A percentile compares a stretch with the other conserved stretches of the same genome.
Conservation (phyloP, 2,113 vertebrate genomes). For the Puma concolor region DNA sequence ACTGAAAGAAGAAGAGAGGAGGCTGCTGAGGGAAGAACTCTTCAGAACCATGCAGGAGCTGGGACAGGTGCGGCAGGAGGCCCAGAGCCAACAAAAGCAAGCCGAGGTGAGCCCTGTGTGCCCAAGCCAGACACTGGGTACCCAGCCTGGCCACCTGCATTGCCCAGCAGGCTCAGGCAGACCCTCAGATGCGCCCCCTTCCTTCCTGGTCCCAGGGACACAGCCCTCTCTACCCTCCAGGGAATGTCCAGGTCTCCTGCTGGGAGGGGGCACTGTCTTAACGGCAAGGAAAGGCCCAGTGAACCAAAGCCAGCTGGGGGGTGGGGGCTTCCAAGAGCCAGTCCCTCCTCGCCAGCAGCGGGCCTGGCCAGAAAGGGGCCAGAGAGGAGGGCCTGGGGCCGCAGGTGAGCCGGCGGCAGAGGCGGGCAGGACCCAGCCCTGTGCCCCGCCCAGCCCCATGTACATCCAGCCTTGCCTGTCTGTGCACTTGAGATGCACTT, state of each 20-base stretch:
- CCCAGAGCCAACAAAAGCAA: slow-evolving; percentile 83
- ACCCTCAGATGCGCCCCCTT: background rate
- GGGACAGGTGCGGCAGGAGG: slow-evolving; percentile 78
- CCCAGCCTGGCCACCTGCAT: accelerated
- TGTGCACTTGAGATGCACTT: background rate
- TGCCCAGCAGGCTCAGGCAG: accelerated
- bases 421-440: background rate
- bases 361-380: background rate
- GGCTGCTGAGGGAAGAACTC: slow-evolving; percentile 83
- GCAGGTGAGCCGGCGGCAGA: accelerated
- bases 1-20: slow-evolving; percentile 87
- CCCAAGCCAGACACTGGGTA: background rate
- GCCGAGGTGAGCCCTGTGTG: slow-evolving; percentile 85
- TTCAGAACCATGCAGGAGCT: slow-evolving; percentile 82
- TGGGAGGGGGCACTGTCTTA: background rate
- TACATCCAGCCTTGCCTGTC: accelerated
- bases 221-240: background rate
- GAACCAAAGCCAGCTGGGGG: background rate
- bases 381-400: background rate
- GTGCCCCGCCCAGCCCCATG: background rate
- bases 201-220: background rate
- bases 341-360: background rate
- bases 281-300: background rate
- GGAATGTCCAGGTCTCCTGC: background rate
- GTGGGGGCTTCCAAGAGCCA: background rate